Evolutionary conservation across 2,113 vertebrate genomes (phyloP).

Genomic region (Oriolus oriolus): DNA sequence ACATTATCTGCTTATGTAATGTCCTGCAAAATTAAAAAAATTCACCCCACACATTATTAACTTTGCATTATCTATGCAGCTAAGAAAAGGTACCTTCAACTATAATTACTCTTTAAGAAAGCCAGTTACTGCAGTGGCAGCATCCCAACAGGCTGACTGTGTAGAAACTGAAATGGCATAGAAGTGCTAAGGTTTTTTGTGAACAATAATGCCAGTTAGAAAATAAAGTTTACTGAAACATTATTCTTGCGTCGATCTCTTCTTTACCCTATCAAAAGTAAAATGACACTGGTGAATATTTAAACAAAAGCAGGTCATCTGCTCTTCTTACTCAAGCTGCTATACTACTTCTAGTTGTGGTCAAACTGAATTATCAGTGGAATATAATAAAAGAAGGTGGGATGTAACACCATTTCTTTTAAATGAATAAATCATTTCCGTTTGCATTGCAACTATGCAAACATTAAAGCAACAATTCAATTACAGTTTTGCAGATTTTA

Average conservation of each 20-base stretch:
- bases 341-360: neutral
- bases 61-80: slow-evolving; percentile 38
- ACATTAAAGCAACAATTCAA: slow-evolving; percentile 53
- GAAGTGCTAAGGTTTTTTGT: slow-evolving; percentile 3
- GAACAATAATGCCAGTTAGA: neutral
- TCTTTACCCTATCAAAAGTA: neutral
- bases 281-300: neutral
- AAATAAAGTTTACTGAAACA: slow-evolving; percentile 36
- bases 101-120: slow-evolving; percentile 58
- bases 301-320: neutral
- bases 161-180: neutral
- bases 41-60: neutral
- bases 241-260: neutral
- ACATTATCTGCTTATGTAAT: slow-evolving; percentile 31
- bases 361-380: neutral
- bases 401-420: neutral
- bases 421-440: slow-evolving; percentile 43
- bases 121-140: neutral
- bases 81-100: slow-evolving; percentile 47
- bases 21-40: slow-evolving; percentile 44
- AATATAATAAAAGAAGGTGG: neutral
- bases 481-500: slow-evolving; percentile 37
- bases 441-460: slow-evolving; percentile 26
- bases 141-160: neutral
- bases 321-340: neutral